phyloP scores from a whole-genome alignment of 37 sponge, comb jelly and placozoan genomes.

The Diacarnus erythraeanus region DNA sequence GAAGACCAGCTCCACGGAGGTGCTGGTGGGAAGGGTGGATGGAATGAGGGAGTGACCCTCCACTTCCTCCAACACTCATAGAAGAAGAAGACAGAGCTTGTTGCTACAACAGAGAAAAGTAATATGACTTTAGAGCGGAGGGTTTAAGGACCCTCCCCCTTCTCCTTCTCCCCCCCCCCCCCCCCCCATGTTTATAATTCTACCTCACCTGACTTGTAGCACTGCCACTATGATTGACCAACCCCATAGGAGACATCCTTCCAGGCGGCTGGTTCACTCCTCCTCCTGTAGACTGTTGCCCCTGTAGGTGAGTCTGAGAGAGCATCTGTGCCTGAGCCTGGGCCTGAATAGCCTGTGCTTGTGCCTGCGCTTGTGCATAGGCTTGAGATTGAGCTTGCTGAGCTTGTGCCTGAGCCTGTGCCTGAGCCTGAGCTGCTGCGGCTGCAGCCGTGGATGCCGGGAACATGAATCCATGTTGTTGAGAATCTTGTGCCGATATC shows the following conservation, averaged over 20 bases:
- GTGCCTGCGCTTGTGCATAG: background rate
- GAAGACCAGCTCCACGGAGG: background rate
- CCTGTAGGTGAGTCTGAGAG: background rate
- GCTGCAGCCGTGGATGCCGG: constrained; percentile 5
- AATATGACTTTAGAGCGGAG: no score
- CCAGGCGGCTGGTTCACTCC: background rate
- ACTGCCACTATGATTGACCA: constrained; percentile 6
- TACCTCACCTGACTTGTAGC: background rate
- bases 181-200: background rate
- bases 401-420: constrained; percentile 8
- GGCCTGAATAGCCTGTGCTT: background rate
- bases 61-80: constrained; percentile 1
- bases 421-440: background rate
- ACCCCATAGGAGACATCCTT: constrained; percentile 1
- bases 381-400: constrained; percentile 14
- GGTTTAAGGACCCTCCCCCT: no score
- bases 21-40: constrained; percentile 2
- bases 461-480: constrained; percentile 7
- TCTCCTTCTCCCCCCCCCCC: no score
- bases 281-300: constrained; percentile 3
- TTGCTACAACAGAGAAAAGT: background rate
- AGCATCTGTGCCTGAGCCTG: background rate
- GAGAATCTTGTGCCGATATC: background rate
- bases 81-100: background rate
- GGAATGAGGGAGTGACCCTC: background rate